Evolutionary conservation across 37 sponge, comb jelly and placozoan genomes (phyloP).

Genomic region (Haliclona indistincta): DNA sequence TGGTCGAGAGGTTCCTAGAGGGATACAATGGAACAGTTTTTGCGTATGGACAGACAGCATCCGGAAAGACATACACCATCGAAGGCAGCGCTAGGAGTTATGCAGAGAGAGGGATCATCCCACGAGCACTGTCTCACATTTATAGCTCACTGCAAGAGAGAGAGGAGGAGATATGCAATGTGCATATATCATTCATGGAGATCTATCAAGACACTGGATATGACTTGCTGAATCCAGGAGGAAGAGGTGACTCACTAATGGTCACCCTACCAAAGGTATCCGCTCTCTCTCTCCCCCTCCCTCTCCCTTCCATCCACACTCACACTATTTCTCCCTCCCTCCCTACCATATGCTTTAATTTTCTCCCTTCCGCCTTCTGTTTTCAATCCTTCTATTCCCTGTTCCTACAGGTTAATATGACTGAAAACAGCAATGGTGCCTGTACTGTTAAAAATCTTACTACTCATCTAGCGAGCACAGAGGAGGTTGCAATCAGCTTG

Average conservation of each 20-base stretch:
- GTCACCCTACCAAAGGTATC: conserved; percentile 78
- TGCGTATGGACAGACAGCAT: conserved; percentile 92
- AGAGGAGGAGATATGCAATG: conserved; percentile 44
- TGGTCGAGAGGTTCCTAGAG: conserved; percentile 69
- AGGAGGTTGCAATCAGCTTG: conserved; percentile 80
- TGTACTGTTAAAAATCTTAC: conserved; percentile 71
- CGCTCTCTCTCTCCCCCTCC: neutral
- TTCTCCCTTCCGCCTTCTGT: neutral
- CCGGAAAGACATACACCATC: conserved; percentile 79
- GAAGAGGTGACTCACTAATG: conserved; percentile 50
- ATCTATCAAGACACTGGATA: conserved; percentile 89
- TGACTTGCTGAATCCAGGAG: conserved; percentile 88
- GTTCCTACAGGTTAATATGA: conserved; percentile 41
- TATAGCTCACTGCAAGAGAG: conserved; percentile 19
- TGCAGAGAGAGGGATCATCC: conserved; percentile 79
- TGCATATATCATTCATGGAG: conserved; percentile 88
- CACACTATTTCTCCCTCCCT: neutral
- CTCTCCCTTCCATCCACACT: neutral
- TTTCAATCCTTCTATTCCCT: neutral
- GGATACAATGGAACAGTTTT: conserved; percentile 94
- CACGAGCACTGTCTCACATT: conserved; percentile 52
- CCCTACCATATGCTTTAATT: neutral
- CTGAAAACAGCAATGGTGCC: conserved; percentile 41
- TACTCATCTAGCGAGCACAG: conserved; percentile 78
- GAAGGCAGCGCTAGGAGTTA: conserved; percentile 73